Evolutionary conservation across 2,797 vertebrate species (phyloP).

Genomic region (Rhynchonycteris naso): DNA sequence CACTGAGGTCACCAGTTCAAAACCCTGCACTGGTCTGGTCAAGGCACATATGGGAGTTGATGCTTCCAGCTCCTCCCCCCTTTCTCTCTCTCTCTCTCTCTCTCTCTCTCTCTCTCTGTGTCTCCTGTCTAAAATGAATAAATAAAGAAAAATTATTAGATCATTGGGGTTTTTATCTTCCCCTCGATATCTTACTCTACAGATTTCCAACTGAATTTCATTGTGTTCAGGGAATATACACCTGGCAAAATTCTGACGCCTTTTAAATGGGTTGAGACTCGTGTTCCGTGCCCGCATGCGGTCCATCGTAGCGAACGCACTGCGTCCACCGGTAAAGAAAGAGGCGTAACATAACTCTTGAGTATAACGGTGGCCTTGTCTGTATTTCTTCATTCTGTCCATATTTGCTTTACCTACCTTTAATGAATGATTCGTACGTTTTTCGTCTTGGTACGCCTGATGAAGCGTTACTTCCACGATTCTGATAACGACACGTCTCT

Average conservation of each 20-base stretch:
- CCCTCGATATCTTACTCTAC: background rate
- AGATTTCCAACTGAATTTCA: background rate
- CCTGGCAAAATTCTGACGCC: background rate
- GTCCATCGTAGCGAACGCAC: background rate
- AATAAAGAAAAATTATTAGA: too few species aligned
- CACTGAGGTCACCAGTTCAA: too few species aligned
- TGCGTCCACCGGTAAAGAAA: background rate
- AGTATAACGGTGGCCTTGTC: rapidly evolving
- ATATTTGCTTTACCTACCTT: background rate
- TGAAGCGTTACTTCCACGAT: background rate
- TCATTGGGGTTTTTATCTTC: too few species aligned
- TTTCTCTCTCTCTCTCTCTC: too few species aligned
- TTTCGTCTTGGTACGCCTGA: background rate
- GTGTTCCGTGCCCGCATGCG: background rate
- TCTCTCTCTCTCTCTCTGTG: too few species aligned
- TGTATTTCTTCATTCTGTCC: too few species aligned
- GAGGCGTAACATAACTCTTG: rapidly evolving
- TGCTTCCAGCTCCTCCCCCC: too few species aligned
- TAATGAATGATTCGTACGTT: rapidly evolving
- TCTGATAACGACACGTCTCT: background rate
- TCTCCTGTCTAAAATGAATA: too few species aligned
- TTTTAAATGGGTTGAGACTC: background rate
- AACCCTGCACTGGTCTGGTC: too few species aligned
- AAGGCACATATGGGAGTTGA: too few species aligned
- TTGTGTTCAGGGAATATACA: background rate